Conservation (phyloP, 2,113 vertebrate species). For the Serinus canaria region DNA sequence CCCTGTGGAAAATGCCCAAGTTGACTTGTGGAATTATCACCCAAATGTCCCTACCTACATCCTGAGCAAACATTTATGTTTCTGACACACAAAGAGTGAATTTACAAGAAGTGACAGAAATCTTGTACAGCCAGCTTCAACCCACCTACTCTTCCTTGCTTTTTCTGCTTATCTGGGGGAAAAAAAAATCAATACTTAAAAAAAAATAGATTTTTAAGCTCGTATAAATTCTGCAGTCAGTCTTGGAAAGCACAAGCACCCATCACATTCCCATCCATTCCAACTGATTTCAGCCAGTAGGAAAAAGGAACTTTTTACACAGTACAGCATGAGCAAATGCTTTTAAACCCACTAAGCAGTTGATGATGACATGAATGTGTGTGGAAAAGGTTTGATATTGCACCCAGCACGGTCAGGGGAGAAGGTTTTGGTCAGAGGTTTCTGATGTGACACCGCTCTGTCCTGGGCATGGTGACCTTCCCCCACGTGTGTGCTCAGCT, state of each 20-base stretch:
- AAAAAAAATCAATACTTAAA: neutral
- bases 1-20: neutral
- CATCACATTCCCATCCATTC: neutral
- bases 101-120: neutral
- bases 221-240: neutral
- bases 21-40: neutral
- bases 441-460: accelerated
- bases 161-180: neutral
- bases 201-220: neutral
- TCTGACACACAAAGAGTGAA: neutral
- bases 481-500: neutral
- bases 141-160: neutral
- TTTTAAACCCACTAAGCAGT: neutral
- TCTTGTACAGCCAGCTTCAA: neutral
- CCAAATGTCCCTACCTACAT: neutral
- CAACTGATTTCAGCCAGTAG: neutral
- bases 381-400: neutral
- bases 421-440: neutral
- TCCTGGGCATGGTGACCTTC: neutral
- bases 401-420: neutral
- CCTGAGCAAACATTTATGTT: neutral
- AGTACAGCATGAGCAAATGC: accelerated
- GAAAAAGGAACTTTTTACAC: neutral
- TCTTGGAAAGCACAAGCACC: neutral
- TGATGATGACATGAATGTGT: neutral